Base-by-base conservation (phyloP, 92 coral and sea anemone species). In the Phenganax stokvisi region DNA sequence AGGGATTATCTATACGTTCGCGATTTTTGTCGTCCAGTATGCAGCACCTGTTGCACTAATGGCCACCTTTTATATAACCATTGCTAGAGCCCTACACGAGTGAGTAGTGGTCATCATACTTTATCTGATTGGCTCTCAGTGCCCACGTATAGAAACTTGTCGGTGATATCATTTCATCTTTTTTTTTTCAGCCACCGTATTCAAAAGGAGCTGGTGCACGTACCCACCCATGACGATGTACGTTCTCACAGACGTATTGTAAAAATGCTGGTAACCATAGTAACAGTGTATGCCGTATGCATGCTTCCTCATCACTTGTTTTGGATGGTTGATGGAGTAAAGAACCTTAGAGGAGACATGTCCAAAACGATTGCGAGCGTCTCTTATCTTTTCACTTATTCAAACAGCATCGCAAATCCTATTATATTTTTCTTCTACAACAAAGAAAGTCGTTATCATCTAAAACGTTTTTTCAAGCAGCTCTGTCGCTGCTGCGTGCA, bases 401-500 rank as follows among this genome's bases (percentile, higher is more conserved):
- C 88, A 71, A 82, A 89, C 55, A 91, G 93, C 55, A 73, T 93
- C 51, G 82, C 90, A n/a, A 93, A 91, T 56, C 93, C 93, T 1
- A 55, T 89, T 12, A 69, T 93, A 75, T 93, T 93, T 80, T 91
- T 88, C 75, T n/a, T 58, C 61, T 93, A 77, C 86, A 93, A 91
- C 84, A 79, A 79, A 52, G 83, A 63, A 79, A 79, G 83, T 20
- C 53, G 83, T 7, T 79, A 62, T 79, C 83, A 79, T 57, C 54
- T 79, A 27, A 79, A 25, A 64, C 73, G 74, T 6, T 53, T 51
- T 56, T 53, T 47, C 31, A 47, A 20, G 8, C 17, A 64, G 28
- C 30, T 62, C 7, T 63, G 77, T 52, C 47, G 47, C 47, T 73
- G 54, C 62, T 79, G 74, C 56, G 47, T 15, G 6, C 57, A 47